Evolutionary conservation across 2,797 vertebrate species (phyloP).

Genomic region (Phataginus tricuspis): DNA sequence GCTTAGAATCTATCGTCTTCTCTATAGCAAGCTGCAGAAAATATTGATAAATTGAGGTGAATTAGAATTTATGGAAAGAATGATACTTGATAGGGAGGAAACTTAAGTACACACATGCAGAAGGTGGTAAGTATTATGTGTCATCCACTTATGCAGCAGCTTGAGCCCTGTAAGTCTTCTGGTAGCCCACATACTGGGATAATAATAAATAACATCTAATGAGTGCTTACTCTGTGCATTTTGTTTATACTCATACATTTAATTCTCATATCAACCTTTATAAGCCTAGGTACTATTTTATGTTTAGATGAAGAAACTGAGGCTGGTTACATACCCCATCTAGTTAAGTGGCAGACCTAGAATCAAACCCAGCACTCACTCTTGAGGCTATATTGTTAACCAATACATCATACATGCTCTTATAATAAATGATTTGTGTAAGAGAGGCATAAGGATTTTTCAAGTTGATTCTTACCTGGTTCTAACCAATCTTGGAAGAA

Average conservation of each 20-base stretch:
- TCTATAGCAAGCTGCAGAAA: not conserved
- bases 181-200: not conserved
- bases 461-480: not conserved
- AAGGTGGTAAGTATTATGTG: not conserved
- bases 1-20: not conserved
- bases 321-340: not conserved
- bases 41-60: slow-evolving; percentile 30
- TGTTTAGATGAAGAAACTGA: slow-evolving; percentile 4
- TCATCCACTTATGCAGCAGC: not conserved
- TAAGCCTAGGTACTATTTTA: not conserved
- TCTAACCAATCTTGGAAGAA: slow-evolving; percentile 26
- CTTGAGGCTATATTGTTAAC: not conserved
- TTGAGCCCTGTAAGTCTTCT: not conserved
- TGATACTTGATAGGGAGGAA: not conserved
- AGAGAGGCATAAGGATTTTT: not conserved
- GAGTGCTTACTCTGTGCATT: not conserved
- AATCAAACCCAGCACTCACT: not conserved
- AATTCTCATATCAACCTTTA: not conserved
- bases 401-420: not conserved
- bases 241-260: not conserved
- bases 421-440: not conserved
- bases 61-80: slow-evolving; percentile 35
- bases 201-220: not conserved
- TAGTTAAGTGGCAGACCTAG: not conserved
- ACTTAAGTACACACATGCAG: not conserved